Evolutionary conservation across 2,113 vertebrate species (phyloP).

Genomic region (Oryzias celebensis): DNA sequence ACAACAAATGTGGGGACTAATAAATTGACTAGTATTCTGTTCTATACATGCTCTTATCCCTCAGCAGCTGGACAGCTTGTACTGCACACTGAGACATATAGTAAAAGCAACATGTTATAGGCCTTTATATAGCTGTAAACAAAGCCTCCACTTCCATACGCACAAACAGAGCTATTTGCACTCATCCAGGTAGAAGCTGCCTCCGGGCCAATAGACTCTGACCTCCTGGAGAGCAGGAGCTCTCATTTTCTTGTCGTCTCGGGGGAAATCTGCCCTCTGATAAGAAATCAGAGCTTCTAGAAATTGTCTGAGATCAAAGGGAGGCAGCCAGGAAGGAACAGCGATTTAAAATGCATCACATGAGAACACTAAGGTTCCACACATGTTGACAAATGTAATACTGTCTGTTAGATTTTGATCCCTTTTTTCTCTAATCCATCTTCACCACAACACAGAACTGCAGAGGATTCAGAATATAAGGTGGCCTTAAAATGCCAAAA

Average conservation of each 20-base stretch:
- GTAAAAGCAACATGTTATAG: background rate
- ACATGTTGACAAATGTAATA: constrained; percentile 56
- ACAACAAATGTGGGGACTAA: constrained; percentile 59
- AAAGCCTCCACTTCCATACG: constrained; percentile 20
- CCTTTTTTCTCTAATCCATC: constrained; percentile 42
- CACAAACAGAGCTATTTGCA: constrained; percentile 27
- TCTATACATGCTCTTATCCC: constrained; percentile 23
- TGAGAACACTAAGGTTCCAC: constrained; percentile 42
- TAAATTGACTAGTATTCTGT: constrained; percentile 46
- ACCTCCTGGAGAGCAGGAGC: constrained; percentile 68
- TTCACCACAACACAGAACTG: constrained; percentile 31
- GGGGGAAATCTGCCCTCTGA: constrained; percentile 77
- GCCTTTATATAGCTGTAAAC: constrained; percentile 20
- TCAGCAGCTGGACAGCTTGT: constrained; percentile 19
- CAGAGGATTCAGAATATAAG: constrained; percentile 18
- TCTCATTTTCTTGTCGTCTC: constrained; percentile 74
- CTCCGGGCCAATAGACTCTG: constrained; percentile 51
- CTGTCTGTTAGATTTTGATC: constrained; percentile 45
- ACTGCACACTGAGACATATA: constrained; percentile 7
- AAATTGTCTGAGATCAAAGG: constrained; percentile 75
- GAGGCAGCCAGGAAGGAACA: constrained; percentile 59
- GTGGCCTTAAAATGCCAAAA: constrained; percentile 46
- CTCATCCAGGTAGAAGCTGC: constrained; percentile 56
- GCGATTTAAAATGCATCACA: constrained; percentile 47
- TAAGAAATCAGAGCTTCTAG: constrained; percentile 74